Evolutionary conservation across 2,888 invertebrate species (phyloP), one percentile per base, ranked within the genome.

Genomic region (Ectobius pallidus): DNA sequence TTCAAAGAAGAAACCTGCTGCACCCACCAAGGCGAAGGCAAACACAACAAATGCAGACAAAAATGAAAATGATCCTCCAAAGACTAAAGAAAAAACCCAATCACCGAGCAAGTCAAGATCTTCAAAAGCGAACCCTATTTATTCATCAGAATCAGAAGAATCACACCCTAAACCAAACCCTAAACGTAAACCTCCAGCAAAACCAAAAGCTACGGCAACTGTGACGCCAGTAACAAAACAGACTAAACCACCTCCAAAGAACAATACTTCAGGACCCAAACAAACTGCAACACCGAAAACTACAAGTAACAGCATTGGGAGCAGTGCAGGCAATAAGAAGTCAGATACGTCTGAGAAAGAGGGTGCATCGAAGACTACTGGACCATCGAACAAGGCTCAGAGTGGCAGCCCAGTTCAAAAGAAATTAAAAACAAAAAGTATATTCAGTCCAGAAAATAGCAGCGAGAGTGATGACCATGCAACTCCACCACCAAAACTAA

Each of bases 401-500:
- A 42, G 69, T 20, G 75, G 73, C 11, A 11, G 71, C 1, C 34
- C 81, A 49, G 80, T 78, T 3, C 82, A 80, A 72, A 83, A 83
- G 65, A 84, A 83, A 77, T 76, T 81, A 55, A 92, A 91, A 79
- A 91, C 91, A 81, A 92, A 92, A 80, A 92, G 93, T 79, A 93
- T 93, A 79, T 93, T 93, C 79, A 93, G 93, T 70, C 93, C 93
- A 0, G 93, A 92, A 77, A 93, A 93, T 76, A 89, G 89, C 76
- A 89, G 89, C n/a, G 90, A 89, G 78, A 89, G 89, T 76, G 86
- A 87, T 74, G 79, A 78, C 52, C 75, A 78, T 20, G 81, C 80
- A 67, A 81, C 83, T 20, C 79, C 82, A 52, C 81, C 83, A 14
- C 80, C 83, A 1, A 87, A 86, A 79, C 75, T 83, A 20, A 81